These are phyloP conservation scores for Neostethus bicornis DNA, from an alignment of 2,797 vertebrate genomes.

Conservation along the genomic window DNA sequence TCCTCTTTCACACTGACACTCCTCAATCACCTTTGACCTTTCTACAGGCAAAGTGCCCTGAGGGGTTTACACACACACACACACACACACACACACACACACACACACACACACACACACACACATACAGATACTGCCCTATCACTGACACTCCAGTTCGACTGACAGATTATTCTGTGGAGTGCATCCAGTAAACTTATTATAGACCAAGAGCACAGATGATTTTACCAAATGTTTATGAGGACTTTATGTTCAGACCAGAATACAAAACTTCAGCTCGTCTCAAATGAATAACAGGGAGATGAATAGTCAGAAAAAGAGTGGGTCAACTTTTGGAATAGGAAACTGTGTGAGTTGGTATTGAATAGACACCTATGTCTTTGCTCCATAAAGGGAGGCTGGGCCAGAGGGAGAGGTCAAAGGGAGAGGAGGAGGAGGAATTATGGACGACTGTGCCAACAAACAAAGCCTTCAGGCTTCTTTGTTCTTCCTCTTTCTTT, in stretches of 20 bases:
- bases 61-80: constrained; percentile 47
- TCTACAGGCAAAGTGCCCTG: constrained; percentile 69
- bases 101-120: constrained; percentile 20
- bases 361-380: constrained; percentile 75
- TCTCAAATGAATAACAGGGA: constrained; percentile 7
- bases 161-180: constrained; percentile 58
- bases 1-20: constrained; percentile 75
- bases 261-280: constrained; percentile 30
- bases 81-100: constrained; percentile 21
- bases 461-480: constrained; percentile 79
- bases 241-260: constrained; percentile 27
- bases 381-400: constrained; percentile 69
- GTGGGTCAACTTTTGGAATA: constrained; percentile 51
- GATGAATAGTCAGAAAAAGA: constrained; percentile 21
- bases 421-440: constrained; percentile 74
- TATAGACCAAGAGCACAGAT: constrained; percentile 68
- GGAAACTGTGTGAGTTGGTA: constrained; percentile 42
- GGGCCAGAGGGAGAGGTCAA: constrained; percentile 70
- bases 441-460: constrained; percentile 78
- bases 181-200: constrained; percentile 69
- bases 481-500: constrained; percentile 75
- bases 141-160: constrained; percentile 38
- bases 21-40: constrained; percentile 78
- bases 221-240: constrained; percentile 69
- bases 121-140: constrained; percentile 26